Percentiles rank a stretch among this genome's conserved stretches.
phyloP scores from a whole-genome alignment of 2,797 vertebrate species.

The Otus scops region DNA sequence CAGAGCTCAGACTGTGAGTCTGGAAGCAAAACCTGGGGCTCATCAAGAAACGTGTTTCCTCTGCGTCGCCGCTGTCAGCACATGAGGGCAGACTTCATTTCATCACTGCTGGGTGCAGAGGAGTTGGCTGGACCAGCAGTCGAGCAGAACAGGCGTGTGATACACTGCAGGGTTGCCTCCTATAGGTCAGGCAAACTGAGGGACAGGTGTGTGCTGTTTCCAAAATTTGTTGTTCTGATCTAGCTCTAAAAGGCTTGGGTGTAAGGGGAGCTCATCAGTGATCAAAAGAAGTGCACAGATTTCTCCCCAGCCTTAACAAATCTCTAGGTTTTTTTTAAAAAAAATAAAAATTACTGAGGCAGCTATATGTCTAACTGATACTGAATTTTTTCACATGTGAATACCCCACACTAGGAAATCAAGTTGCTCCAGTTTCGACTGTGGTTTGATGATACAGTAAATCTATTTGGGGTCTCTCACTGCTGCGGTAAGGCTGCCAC shows the following conservation, averaged over 20 bases:
- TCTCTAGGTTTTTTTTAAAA: background rate
- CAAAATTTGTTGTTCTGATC: background rate
- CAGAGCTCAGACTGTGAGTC: background rate
- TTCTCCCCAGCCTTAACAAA: background rate
- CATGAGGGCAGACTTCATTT: background rate
- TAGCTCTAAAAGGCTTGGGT: background rate
- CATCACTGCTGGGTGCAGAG: background rate
- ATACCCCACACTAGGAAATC: background rate
- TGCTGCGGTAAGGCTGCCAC: background rate
- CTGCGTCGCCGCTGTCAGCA: background rate
- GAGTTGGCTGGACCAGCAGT: background rate
- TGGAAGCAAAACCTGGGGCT: background rate
- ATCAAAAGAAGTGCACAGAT: background rate
- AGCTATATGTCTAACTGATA: background rate
- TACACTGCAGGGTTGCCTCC: background rate
- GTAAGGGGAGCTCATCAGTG: background rate
- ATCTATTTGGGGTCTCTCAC: background rate
- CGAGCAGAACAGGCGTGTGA: fast-evolving
- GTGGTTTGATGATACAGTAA: background rate
- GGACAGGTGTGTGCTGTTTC: background rate
- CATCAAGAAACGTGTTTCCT: background rate
- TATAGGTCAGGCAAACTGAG: background rate
- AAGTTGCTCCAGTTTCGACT: background rate
- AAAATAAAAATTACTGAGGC: background rate
- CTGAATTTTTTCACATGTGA: background rate